Percentiles rank a stretch among this genome's conserved stretches.
phyloP scores from a whole-genome alignment of 2,888 invertebrate genomes.

The Hedya salicella region DNA sequence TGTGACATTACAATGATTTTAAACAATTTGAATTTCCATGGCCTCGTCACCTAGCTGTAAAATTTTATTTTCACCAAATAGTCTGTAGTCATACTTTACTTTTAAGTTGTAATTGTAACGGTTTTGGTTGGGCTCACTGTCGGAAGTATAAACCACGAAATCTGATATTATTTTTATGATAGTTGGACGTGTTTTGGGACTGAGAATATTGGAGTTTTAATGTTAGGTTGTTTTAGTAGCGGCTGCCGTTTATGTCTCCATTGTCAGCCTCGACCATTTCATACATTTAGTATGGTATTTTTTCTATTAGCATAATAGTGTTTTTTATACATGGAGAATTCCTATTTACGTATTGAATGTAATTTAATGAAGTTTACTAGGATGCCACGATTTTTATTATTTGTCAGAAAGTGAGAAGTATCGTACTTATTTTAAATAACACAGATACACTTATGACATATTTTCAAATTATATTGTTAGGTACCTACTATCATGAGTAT shows the following conservation, averaged over 20 bases:
- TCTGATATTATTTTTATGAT: not conserved
- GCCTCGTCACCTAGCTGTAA: conserved; percentile 5
- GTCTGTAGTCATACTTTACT: conserved; percentile 11
- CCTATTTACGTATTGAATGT: not conserved
- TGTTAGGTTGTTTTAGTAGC: conserved; percentile 9
- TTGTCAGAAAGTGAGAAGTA: not conserved
- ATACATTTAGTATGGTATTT: conserved; percentile 6
- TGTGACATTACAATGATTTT: too few relatives aligned
- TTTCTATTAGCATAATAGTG: conserved; percentile 10
- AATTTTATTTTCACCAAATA: conserved; percentile 35
- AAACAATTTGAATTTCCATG: not conserved
- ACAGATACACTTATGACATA: too few relatives aligned
- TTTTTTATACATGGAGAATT: conserved; percentile 2
- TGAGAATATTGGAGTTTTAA: conserved; percentile 18
- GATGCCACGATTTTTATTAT: not conserved
- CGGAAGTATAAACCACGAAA: conserved; percentile 15
- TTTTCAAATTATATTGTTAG: too few relatives aligned
- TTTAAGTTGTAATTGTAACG: conserved; percentile 28
- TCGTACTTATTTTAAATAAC: conserved; percentile 1
- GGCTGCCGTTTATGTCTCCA: conserved; percentile 1
- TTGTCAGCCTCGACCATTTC: not conserved
- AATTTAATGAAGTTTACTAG: conserved; percentile 2
- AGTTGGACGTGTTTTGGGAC: conserved; percentile 23
- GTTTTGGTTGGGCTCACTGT: conserved; percentile 30
- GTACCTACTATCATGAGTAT: not conserved